Conservation (phyloP, 2,113 vertebrate species). For the Trematocara unimaculatum region DNA sequence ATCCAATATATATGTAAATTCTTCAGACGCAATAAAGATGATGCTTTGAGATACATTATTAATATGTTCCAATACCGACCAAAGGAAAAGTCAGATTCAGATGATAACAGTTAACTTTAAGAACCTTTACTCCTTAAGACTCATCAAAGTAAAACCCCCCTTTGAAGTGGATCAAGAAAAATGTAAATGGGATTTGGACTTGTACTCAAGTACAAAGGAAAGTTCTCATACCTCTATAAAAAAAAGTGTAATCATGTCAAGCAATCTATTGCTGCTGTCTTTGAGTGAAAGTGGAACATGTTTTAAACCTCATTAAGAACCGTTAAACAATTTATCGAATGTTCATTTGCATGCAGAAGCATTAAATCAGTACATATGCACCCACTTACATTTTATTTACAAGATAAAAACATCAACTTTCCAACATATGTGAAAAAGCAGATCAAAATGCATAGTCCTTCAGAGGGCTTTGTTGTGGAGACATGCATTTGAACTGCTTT, state of each 20-base stretch:
- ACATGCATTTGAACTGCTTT: neutral
- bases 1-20: conserved; percentile 60
- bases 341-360: neutral
- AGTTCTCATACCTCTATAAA: neutral
- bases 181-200: conserved; percentile 36
- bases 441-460: neutral
- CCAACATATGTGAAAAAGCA: neutral
- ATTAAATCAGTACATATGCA: neutral
- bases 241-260: neutral
- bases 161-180: conserved; percentile 44
- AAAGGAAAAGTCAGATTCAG: conserved; percentile 24
- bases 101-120: conserved; percentile 26
- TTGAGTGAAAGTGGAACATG: neutral
- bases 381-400: neutral
- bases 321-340: neutral
- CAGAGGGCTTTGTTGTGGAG: neutral
- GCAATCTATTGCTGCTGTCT: neutral
- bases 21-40: conserved; percentile 31
- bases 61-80: conserved; percentile 24
- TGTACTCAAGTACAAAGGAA: conserved; percentile 23
- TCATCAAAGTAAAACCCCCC: conserved; percentile 21
- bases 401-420: neutral
- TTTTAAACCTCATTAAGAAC: neutral
- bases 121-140: conserved; percentile 21
- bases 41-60: conserved; percentile 52